Base-by-base conservation (phyloP, 2,888 invertebrate species). In the Oscheius sp. region DNA sequence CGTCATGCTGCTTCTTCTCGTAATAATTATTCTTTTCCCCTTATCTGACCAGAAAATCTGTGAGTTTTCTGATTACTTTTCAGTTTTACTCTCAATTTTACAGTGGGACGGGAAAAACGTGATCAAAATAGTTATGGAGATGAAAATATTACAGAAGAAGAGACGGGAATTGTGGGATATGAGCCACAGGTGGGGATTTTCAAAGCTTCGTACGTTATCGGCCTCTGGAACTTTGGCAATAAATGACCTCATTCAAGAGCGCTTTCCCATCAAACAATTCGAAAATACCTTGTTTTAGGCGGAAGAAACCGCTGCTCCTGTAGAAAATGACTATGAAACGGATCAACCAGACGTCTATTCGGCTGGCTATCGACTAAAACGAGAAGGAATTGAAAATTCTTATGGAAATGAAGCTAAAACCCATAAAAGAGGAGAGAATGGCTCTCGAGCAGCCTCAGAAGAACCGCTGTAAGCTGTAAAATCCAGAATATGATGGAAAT, bases 231-330 rank as follows among this genome's bases (percentile, higher is more conserved):
- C n/a, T n/a, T n/a, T n/a, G n/a, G n/a, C n/a, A n/a, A n/a, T n/a
- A n/a, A n/a, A n/a, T n/a, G n/a, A n/a, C n/a, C n/a, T n/a, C n/a
- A n/a, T n/a, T n/a, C n/a, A n/a, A n/a, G n/a, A n/a, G n/a, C n/a
- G n/a, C n/a, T n/a, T n/a, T n/a, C n/a, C n/a, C n/a, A n/a, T n/a
- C n/a, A n/a, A n/a, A n/a, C n/a, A n/a, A n/a, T n/a, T n/a, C n/a
- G n/a, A n/a, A 25, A 41, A n/a, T n/a, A n/a, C n/a, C 63, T 43
- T n/a, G n/a, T n/a, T n/a, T n/a, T n/a, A n/a, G n/a, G n/a, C n/a
- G n/a, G 69, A 70, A 70, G 58, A 58, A 12, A 70, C 56, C 21
- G 53, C 52, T 13, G 25, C 68, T n/a, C 69, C 69, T 5, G 59
- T 49, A 1, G 69, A 70, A 18, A 45, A 70, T 18, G 69, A 58